Conservation (phyloP, 1,140 invertebrate genomes). For the Phocides pigmalion region DNA sequence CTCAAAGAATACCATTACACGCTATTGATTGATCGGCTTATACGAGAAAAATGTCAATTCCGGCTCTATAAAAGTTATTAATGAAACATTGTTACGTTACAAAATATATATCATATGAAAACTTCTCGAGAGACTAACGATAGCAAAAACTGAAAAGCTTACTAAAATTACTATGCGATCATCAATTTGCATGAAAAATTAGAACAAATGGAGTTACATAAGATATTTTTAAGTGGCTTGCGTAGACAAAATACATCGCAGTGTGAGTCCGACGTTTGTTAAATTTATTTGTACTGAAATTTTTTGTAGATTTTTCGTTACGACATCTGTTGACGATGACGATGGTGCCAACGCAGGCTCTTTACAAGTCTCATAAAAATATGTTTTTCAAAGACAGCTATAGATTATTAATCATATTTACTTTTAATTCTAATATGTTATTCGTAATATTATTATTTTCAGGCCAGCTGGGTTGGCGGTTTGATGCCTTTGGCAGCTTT, state of each 20-base stretch:
- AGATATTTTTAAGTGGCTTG: not conserved
- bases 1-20: not conserved
- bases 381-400: too few species aligned
- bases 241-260: not conserved
- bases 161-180: constrained; percentile 1
- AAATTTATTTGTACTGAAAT: too few species aligned
- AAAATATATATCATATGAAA: not conserved
- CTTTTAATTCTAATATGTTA: not conserved
- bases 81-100: not conserved
- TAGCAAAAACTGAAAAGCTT: constrained; percentile 1
- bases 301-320: too few species aligned
- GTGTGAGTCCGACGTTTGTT: too few species aligned
- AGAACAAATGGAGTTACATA: not conserved
- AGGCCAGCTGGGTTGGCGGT: constrained; percentile 96
- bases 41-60: too few species aligned
- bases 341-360: too few species aligned
- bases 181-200: not conserved
- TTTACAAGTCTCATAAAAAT: too few species aligned
- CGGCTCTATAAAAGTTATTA: too few species aligned
- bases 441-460: constrained; percentile 57
- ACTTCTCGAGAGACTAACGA: not conserved
- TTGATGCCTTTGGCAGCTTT: constrained; percentile 94
- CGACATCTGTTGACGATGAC: too few species aligned
- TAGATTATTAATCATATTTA: too few species aligned
- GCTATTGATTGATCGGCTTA: not conserved